Evolutionary conservation across 2,888 invertebrate species (phyloP), one percentile per base, ranked within the genome.

Genomic region (Eulithis prunata): DNA sequence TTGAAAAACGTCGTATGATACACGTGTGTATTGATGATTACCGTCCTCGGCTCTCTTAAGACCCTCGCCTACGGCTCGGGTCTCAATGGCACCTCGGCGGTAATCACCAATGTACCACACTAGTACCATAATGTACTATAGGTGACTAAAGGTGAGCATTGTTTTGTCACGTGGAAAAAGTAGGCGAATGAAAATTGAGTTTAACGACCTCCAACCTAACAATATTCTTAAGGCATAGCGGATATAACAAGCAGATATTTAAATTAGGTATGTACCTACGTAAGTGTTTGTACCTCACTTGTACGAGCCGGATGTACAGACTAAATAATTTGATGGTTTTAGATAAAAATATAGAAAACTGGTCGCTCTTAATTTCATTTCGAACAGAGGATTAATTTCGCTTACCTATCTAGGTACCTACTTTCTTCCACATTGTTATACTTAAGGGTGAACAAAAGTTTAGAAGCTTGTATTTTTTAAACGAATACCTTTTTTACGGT

Each of bases 171-270:
- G 57, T 38, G 28, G 32, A 41, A 28, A 32, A 43, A 56, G 59
- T 58, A 45, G 4, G 13, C 58, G 56, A 5, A 54, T 43, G 28
- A 46, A 28, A 60, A 13, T 59, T 57, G 28, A 62, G 72, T 65
- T 71, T 71, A 62, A 64, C 53, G 68, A 71, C 62, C 70, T 68
- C 53, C 21, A 21, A 66, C 52, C 52, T 54, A 63, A 65, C 52
- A 47, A 57, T 66, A 65, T 67, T 64, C 56, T 68, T 64, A 69
- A 65, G 68, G 62, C 45, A 69, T 61, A 67, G 64, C 71, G 69
- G 72, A 71, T 71, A 69, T 71, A 61, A 55, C 66, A 62, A 51
- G 45, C 47, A 63, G 57, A 66, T 69, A 68, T 69, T 71, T 57
- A 68, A 73, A 71, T 70, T 38, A 57, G n/a, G 21, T 38, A 57